phyloP scores from a whole-genome alignment of 2,888 invertebrate species.

The Stictocephala bisonia region DNA sequence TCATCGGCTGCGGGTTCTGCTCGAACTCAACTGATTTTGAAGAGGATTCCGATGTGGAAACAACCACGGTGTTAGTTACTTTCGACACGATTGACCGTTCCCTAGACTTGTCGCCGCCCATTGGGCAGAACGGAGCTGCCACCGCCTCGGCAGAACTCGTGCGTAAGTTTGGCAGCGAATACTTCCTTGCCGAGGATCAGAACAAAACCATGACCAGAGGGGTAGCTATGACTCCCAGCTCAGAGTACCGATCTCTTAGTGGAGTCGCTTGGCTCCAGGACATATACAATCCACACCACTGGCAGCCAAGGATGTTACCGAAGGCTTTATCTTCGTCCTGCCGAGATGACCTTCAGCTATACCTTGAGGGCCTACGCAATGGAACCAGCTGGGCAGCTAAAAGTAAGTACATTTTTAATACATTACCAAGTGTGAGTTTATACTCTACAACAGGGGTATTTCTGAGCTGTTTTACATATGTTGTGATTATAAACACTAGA shows the following conservation, averaged over 20 bases:
- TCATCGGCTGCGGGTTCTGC: too few species aligned
- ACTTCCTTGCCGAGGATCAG: slow-evolving; percentile 27
- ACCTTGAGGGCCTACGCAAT: slow-evolving; percentile 70
- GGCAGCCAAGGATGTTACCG: slow-evolving; percentile 64
- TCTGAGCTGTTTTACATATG: too few species aligned
- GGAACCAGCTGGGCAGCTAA: slow-evolving; percentile 80
- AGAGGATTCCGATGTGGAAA: too few species aligned
- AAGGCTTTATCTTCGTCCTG: slow-evolving; percentile 70
- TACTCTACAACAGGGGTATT: too few species aligned
- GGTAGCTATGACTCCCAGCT: background rate
- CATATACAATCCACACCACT: slow-evolving; percentile 74
- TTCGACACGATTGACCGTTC: too few species aligned
- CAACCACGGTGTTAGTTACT: too few species aligned
- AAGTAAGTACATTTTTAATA: slow-evolving; percentile 79
- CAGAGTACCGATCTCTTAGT: background rate
- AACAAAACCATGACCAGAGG: background rate
- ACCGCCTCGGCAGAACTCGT: background rate
- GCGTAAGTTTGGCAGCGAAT: slow-evolving; percentile 33
- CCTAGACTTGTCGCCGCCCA: slow-evolving; percentile 19
- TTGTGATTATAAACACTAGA: too few species aligned
- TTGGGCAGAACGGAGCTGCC: background rate
- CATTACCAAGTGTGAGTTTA: too few species aligned
- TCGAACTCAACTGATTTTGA: too few species aligned
- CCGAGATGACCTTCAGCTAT: slow-evolving; percentile 69
- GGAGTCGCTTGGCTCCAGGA: slow-evolving; percentile 73